Evolutionary conservation across 1,140 invertebrate species (phyloP), one percentile per base, ranked within the genome.

Genomic region (Drosophila grimshawi): DNA sequence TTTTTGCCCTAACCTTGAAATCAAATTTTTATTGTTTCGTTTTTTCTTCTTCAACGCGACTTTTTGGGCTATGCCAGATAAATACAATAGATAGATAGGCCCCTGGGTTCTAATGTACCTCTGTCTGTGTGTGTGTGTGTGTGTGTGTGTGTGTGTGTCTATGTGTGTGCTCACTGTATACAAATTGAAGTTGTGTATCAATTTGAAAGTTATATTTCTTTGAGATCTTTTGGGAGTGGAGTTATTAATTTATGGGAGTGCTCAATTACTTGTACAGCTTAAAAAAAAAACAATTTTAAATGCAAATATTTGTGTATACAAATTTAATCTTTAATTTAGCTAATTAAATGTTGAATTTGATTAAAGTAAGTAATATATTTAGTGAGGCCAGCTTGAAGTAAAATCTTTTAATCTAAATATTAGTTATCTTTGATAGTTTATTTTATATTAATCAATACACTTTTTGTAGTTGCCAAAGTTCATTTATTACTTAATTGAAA

Each of bases 1-100:
- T 69, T 63, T 70, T 51, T 86, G 79, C 62, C 61, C 81, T 88
- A 86, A 86, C 82, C 82, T 86, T 86, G 82, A 82, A 74, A 80
- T 33, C 41, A 43, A 61, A 67, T 81, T 76, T 77, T 68, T 66
- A 59, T 67, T 77, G 59, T 67, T 27, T 73, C 41, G 55, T 68
- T 37, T 46, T 27, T 37, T 30, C 7, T 66, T 66, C 48, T 64
- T 19, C 8, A 33, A 19, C n/a, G 29, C 6, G 49, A 61, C 33
- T 53, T 57, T 62, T 43, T 46, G 57, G 8, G 45, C 33, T 35
- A 52, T 59, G 57, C 43, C 69, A 77, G 69, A 53, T 66, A 76
- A 76, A 76, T 66, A 60, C 43, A 62, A 66, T 67, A 63, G 53
- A 74, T 56, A 78, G 52, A 69, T 60, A 78, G 53, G 51, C 43